phyloP scores from a whole-genome alignment of 2,888 invertebrate genomes.

The Pseudococcus jackbeardsleyi region DNA sequence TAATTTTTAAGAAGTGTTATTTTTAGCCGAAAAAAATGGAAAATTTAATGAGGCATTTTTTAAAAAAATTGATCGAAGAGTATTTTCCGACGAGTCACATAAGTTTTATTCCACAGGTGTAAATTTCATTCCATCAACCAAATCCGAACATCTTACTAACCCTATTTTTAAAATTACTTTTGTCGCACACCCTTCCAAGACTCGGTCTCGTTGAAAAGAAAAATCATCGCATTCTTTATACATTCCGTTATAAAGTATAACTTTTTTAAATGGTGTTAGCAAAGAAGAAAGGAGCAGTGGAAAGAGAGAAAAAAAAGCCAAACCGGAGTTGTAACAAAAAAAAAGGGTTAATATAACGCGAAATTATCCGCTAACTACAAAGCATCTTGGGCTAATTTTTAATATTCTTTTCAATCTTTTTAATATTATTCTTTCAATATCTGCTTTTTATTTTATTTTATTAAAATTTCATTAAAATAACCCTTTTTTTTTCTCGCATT shows the following conservation, averaged over 20 bases:
- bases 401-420: constrained; percentile 55
- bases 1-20: too few relatives aligned
- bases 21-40: too few relatives aligned
- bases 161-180: not conserved
- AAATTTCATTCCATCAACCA: too few relatives aligned
- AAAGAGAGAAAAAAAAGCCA: not conserved
- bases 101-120: too few relatives aligned
- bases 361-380: constrained; percentile 52
- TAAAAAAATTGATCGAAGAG: too few relatives aligned
- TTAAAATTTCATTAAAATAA: constrained; percentile 49
- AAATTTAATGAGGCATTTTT: too few relatives aligned
- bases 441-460: constrained; percentile 46
- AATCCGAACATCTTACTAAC: too few relatives aligned
- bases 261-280: not conserved
- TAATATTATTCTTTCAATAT: constrained; percentile 52
- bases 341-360: constrained; percentile 52
- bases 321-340: not conserved
- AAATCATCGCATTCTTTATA: constrained; percentile 53
- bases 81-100: too few relatives aligned
- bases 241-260: constrained; percentile 38
- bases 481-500: constrained; percentile 36
- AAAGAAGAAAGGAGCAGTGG: not conserved
- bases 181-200: not conserved
- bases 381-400: constrained; percentile 50
- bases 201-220: not conserved